These are phyloP conservation scores for Parelbella ahira DNA, from an alignment of 2,888 invertebrate species.

Conservation along the genomic window DNA sequence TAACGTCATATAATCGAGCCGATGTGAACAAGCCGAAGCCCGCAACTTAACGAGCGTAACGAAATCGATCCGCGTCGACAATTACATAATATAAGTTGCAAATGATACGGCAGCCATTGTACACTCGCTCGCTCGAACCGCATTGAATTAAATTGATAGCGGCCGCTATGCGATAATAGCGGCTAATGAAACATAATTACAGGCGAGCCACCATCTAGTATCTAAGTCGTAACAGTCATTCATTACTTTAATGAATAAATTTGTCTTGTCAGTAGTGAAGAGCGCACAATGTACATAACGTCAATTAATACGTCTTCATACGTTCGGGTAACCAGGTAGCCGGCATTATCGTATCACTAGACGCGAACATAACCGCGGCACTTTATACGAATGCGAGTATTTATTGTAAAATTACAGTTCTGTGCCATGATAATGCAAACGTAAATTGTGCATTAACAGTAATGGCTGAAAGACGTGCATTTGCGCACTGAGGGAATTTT, in stretches of 20 bases:
- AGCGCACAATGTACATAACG: slow-evolving; percentile 32
- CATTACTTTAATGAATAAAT: slow-evolving; percentile 59
- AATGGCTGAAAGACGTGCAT: too few species aligned
- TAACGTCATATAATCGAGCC: too few species aligned
- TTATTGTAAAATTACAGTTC: background rate
- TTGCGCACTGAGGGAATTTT: too few species aligned
- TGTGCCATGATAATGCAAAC: too few species aligned
- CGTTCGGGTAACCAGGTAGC: slow-evolving; percentile 23
- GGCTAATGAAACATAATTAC: slow-evolving; percentile 56
- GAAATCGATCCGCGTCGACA: slow-evolving; percentile 34
- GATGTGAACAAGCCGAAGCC: too few species aligned
- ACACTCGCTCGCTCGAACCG: slow-evolving; percentile 47
- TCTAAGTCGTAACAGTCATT: slow-evolving; percentile 39
- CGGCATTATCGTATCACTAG: slow-evolving; percentile 13
- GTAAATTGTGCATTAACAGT: too few species aligned
- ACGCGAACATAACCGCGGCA: background rate
- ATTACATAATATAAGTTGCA: slow-evolving; percentile 34
- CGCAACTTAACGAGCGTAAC: slow-evolving; percentile 24
- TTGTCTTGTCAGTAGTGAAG: slow-evolving; percentile 41
- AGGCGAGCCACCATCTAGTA: slow-evolving; percentile 29
- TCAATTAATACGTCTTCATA: slow-evolving; percentile 35
- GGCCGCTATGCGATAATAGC: slow-evolving; percentile 49
- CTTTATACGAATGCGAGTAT: slow-evolving; percentile 5
- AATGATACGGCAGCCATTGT: slow-evolving; percentile 40
- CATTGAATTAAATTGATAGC: slow-evolving; percentile 63